A percentile compares a stretch with the other conserved stretches of the same genome.
These are phyloP conservation scores for Anas bahamensis DNA, from an alignment of 2,797 vertebrate species.

Conservation along the genomic window DNA sequence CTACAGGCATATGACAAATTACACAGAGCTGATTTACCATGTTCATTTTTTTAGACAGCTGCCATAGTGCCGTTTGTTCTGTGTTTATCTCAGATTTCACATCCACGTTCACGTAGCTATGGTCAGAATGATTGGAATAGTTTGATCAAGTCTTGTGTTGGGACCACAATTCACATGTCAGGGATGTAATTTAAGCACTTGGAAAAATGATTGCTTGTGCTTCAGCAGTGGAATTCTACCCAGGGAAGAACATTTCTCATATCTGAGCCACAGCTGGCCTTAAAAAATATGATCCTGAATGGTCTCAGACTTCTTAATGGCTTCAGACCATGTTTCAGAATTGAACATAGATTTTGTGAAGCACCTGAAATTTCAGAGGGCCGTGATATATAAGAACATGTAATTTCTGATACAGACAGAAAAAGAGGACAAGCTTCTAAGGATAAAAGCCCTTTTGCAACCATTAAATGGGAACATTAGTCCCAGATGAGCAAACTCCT, in stretches of 20 bases:
- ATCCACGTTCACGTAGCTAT: neutral
- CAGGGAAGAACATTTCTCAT: neutral
- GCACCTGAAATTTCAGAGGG: neutral
- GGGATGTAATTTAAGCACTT: neutral
- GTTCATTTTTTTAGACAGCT: constrained; percentile 28
- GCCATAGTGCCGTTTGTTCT: neutral
- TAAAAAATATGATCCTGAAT: neutral
- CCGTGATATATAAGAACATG: rapidly evolving
- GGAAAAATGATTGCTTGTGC: neutral
- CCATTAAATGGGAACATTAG: neutral
- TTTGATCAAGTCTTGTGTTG: neutral
- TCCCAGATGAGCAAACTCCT: neutral
- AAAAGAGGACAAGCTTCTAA: neutral
- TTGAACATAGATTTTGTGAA: neutral
- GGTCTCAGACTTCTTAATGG: neutral
- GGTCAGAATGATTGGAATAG: neutral
- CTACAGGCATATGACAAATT: constrained; percentile 9
- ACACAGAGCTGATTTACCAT: constrained; percentile 27
- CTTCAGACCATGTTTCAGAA: neutral
- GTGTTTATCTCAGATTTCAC: constrained; percentile 23
- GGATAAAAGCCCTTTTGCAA: neutral
- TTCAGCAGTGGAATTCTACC: neutral
- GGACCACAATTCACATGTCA: neutral
- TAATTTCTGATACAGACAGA: neutral
- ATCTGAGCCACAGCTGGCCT: neutral